Evolutionary conservation across 2,797 vertebrate genomes (phyloP).

Genomic region (Rhincodon typus): DNA sequence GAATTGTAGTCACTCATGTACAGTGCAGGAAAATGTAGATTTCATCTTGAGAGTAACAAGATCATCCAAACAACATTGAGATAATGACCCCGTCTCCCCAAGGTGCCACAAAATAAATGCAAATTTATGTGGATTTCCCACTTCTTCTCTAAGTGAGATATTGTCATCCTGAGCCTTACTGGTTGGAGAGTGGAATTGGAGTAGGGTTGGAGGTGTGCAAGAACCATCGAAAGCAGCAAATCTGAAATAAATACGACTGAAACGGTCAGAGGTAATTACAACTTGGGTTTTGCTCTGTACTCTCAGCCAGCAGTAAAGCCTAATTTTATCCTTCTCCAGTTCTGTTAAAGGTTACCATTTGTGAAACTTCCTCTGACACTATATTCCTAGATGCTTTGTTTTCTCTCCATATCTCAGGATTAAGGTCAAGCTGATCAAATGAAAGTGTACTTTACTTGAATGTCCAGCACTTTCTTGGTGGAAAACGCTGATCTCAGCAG

Average conservation of each 20-base stretch:
- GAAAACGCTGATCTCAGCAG: not conserved
- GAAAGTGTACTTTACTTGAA: not conserved
- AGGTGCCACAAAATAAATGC: conserved; percentile 45
- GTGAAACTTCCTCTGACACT: not conserved
- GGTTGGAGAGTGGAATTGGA: not conserved
- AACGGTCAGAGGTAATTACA: not conserved
- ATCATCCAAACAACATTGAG: not conserved
- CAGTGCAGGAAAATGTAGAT: not conserved
- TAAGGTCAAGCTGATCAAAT: not conserved
- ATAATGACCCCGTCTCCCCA: not conserved
- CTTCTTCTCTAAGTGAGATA: not conserved
- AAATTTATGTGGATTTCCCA: conserved; percentile 42
- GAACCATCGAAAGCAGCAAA: not conserved
- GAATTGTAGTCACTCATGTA: not conserved
- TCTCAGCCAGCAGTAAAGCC: not conserved
- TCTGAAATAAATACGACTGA: not conserved
- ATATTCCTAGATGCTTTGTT: not conserved
- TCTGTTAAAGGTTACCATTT: not conserved
- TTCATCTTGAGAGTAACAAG: not conserved
- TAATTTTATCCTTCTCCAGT: not conserved
- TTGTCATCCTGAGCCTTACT: not conserved
- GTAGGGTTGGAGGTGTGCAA: not conserved
- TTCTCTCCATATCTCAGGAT: not conserved
- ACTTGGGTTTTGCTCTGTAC: not conserved
- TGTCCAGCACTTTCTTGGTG: not conserved